Conservation (phyloP, 2,797 vertebrate genomes). For the Phrynocephalus forsythii region DNA sequence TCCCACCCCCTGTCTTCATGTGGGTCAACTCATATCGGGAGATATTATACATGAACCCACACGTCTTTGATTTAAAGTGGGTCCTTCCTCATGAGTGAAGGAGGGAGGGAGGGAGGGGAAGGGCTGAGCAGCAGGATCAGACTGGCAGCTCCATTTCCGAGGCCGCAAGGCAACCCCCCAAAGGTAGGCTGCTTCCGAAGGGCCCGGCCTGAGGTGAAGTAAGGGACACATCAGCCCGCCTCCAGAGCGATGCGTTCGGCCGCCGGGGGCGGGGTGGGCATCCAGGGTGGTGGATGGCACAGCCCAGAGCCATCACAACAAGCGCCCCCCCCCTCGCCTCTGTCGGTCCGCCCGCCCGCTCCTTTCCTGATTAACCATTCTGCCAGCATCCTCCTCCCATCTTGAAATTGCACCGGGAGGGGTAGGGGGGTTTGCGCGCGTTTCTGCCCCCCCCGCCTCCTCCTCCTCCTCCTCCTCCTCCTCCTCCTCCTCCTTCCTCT, state of each 20-base stretch:
- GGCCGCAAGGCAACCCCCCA: background rate
- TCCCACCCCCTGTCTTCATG: background rate
- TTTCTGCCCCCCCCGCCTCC: background rate
- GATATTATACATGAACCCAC: background rate
- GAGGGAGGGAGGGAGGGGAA: background rate
- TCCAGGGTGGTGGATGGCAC: background rate
- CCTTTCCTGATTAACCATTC: constrained; percentile 29
- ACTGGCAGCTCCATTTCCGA: background rate
- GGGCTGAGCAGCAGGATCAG: background rate
- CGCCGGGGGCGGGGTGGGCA: background rate
- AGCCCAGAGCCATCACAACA: constrained; percentile 12
- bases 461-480: background rate
- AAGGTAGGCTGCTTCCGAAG: background rate
- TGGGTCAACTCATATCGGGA: background rate
- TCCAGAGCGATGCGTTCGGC: background rate
- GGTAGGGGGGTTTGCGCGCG: background rate
- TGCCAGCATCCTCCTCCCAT: constrained; percentile 40
- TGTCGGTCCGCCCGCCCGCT: background rate
- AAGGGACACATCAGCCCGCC: constrained; percentile 30
- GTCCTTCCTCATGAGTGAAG: background rate
- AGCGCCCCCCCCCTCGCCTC: background rate
- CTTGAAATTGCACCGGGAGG: constrained; percentile 8
- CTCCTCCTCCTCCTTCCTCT: background rate
- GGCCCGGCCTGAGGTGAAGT: constrained; percentile 47
- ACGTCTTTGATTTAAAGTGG: background rate